Evolutionary conservation across 2,888 invertebrate genomes (phyloP), one percentile per base, ranked within the genome.

Genomic region (Dasypogon diadema): DNA sequence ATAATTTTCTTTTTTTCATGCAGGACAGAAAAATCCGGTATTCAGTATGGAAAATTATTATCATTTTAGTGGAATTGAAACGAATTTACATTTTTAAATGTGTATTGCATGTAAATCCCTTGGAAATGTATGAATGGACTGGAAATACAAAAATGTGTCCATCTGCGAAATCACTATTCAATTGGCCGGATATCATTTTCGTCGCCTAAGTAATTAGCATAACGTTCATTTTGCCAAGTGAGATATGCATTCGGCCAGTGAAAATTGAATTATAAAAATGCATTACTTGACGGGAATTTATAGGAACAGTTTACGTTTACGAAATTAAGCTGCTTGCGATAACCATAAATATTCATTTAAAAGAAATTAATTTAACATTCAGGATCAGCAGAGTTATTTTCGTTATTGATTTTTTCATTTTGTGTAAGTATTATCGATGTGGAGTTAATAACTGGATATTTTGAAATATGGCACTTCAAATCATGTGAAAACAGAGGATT

Each of bases 131-230:
- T 6, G 48, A n/a, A 2, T n/a, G 16, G 51, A 4, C 14, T n/a
- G 46, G n/a, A 24, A 6, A 65, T 65, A 8, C 46, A 46, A 48
- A n/a, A 65, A 65, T 65, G 24, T 48, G 46, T 26, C 65, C 65
- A 65, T 65, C 65, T 65, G 65, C 46, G 48, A 65, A 65, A 65
- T 65, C 21, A 48, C 14, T 65, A 22, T 65, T 42, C 65, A 48
- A 65, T 65, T 48, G 65, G 37, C 65, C 21, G 65, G 37, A 65
- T 65, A 65, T 65, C 65, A 65, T 46, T 65, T 65, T 37, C 65
- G 65, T 65, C 65, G 65, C 65, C 65, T 65, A 65, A 65, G 65
- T 65, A 65, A 65, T 65, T 65, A 65, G 65, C 65, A 65, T 65
- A 65, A 65, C 65, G 48, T 65, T 22, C 24, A 48, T 46, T 65